These are phyloP conservation scores for Sitta europaea DNA, from an alignment of 2,113 vertebrate genomes.

Conservation along the genomic window DNA sequence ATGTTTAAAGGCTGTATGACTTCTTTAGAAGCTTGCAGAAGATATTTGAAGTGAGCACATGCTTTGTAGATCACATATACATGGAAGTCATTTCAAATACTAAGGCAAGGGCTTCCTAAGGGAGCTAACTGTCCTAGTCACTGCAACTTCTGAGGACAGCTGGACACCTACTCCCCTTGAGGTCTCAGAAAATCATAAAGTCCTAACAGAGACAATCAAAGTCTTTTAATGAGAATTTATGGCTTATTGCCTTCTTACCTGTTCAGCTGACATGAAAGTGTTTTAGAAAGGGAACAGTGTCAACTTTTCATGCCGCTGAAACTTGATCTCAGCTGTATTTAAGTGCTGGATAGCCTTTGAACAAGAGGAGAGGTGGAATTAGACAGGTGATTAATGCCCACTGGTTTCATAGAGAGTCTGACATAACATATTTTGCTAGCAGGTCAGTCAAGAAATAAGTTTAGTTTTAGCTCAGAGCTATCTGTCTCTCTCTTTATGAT, in stretches of 20 bases:
- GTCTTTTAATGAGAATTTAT: background rate
- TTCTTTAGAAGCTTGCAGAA: slow-evolving; percentile 4
- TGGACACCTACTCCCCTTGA: background rate
- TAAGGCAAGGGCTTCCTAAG: background rate
- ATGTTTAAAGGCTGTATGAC: background rate
- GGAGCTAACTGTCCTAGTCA: background rate
- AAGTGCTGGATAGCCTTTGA: background rate
- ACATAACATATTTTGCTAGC: background rate
- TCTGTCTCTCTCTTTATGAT: background rate
- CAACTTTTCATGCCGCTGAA: background rate
- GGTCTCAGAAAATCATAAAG: background rate
- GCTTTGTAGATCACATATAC: background rate
- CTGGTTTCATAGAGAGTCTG: background rate
- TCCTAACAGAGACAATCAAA: background rate
- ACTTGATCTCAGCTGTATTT: background rate
- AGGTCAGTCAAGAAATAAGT: background rate
- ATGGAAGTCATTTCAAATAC: background rate
- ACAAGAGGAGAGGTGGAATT: background rate
- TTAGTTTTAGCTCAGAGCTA: background rate
- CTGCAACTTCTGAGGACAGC: background rate
- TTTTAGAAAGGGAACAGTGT: background rate
- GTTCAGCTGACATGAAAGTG: background rate
- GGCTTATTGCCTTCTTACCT: background rate
- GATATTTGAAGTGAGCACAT: background rate
- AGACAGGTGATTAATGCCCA: background rate